A percentile compares a stretch with the other conserved stretches of the same genome.
Evolutionary conservation across 2,888 invertebrate species (phyloP).

Genomic region (Lysandra coridon): DNA sequence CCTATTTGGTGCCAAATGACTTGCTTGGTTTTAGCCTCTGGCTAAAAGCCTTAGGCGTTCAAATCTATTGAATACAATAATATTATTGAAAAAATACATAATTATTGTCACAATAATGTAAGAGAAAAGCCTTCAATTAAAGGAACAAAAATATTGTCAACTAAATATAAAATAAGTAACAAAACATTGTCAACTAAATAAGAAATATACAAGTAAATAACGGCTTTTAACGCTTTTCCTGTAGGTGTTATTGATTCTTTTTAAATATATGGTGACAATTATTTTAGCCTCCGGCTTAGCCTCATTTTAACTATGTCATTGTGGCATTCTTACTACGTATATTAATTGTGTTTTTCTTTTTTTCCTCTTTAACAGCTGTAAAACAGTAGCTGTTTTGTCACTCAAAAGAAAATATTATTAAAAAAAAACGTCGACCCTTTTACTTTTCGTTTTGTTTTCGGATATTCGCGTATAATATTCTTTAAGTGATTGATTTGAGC

Average conservation of each 20-base stretch:
- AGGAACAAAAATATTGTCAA: constrained; percentile 9
- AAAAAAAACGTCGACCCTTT: not conserved
- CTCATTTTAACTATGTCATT: not conserved
- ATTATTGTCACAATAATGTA: not conserved
- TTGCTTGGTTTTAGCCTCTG: not conserved
- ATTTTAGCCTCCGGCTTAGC: not conserved
- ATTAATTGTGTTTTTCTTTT: constrained; percentile 2
- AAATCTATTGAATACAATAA: not conserved
- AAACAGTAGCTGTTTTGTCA: not conserved
- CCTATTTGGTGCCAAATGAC: not conserved
- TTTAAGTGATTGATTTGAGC: not conserved
- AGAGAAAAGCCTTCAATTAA: not conserved
- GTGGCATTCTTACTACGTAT: not conserved
- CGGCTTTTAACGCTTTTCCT: not conserved
- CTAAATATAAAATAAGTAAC: not conserved
- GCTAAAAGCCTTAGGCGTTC: not conserved
- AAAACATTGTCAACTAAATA: not conserved
- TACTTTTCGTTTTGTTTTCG: not conserved
- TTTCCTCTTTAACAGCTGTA: not conserved
- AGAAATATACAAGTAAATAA: not conserved
- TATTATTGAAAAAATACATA: constrained; percentile 7
- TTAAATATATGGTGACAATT: not conserved
- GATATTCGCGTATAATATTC: not conserved
- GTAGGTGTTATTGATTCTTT: constrained; percentile 2
- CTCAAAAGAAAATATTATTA: not conserved